Evolutionary conservation across 2,888 invertebrate species (phyloP).

Genomic region (Theretra japonica): DNA sequence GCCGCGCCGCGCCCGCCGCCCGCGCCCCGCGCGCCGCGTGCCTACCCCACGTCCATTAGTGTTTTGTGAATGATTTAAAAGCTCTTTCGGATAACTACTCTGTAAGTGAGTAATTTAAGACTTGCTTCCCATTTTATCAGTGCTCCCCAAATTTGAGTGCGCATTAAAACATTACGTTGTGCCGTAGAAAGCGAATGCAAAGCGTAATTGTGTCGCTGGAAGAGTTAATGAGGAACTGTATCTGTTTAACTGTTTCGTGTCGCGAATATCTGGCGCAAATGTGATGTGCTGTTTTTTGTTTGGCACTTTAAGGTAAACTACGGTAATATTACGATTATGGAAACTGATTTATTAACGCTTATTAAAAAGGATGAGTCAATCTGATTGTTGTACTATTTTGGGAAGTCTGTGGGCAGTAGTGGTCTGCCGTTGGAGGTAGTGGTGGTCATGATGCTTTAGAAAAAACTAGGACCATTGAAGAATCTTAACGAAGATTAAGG

Average conservation of each 20-base stretch:
- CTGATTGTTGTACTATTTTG: no score
- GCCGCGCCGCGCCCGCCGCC: conserved; percentile 44
- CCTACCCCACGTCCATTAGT: conserved; percentile 83
- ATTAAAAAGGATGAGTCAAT: not conserved
- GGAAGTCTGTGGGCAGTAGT: no score
- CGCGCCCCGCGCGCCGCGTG: conserved; percentile 57
- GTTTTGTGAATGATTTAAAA: conserved; percentile 86
- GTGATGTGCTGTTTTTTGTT: not conserved
- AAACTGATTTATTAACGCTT: not conserved
- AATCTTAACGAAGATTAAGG: no score
- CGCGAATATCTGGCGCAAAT: not conserved
- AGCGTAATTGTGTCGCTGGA: conserved; percentile 33
- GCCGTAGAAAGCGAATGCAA: conserved; percentile 52
- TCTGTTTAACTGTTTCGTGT: conserved; percentile 9
- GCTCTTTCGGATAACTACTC: conserved; percentile 85
- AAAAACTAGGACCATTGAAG: no score
- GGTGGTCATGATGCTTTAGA: no score
- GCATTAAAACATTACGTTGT: conserved; percentile 79
- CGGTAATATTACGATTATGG: not conserved
- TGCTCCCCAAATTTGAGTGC: conserved; percentile 83
- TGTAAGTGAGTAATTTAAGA: conserved; percentile 85
- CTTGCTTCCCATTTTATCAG: conserved; percentile 84
- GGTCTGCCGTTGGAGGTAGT: no score
- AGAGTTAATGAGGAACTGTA: conserved; percentile 24
- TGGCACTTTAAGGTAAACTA: not conserved